These are phyloP conservation scores for Dendropsophus ebraccatus DNA, from an alignment of 2,113 vertebrate genomes.

Conservation along the genomic window DNA sequence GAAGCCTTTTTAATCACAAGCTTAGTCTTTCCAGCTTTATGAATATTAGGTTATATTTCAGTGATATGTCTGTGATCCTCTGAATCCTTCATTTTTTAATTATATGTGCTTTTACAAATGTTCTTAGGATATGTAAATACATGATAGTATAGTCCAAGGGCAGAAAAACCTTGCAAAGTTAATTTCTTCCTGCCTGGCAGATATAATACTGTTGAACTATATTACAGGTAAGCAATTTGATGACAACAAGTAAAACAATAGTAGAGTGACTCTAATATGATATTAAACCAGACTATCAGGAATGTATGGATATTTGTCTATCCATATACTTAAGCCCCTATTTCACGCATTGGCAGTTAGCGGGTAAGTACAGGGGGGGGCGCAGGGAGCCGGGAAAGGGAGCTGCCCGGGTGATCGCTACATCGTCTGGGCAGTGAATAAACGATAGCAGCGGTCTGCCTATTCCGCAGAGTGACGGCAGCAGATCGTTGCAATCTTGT, in stretches of 20 bases:
- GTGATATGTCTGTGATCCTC: constrained; percentile 47
- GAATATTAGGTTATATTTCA: constrained; percentile 50
- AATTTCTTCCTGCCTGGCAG: not conserved
- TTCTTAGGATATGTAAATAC: constrained; percentile 56
- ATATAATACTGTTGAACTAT: not conserved
- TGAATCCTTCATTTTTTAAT: constrained; percentile 50
- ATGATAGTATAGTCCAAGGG: constrained; percentile 39
- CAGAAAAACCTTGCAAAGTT: constrained; percentile 46
- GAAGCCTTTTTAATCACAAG: constrained; percentile 50
- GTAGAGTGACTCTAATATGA: not conserved
- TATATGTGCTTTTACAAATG: constrained; percentile 52
- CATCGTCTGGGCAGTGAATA: too few species aligned
- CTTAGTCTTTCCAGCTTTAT: constrained; percentile 40
- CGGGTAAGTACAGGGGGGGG: too few species aligned
- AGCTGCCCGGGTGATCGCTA: too few species aligned
- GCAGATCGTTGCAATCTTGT: too few species aligned
- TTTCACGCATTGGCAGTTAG: too few species aligned
- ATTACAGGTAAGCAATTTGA: constrained; percentile 15
- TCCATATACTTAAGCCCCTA: not conserved
- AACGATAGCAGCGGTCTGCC: too few species aligned
- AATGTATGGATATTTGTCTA: not conserved
- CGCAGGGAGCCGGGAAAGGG: too few species aligned
- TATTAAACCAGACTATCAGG: not conserved
- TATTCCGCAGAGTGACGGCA: too few species aligned
- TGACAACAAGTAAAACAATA: not conserved